Percentiles rank a stretch among this genome's conserved stretches.
Conservation (phyloP, 1,140 invertebrate species). For the Tenebrio molitor region DNA sequence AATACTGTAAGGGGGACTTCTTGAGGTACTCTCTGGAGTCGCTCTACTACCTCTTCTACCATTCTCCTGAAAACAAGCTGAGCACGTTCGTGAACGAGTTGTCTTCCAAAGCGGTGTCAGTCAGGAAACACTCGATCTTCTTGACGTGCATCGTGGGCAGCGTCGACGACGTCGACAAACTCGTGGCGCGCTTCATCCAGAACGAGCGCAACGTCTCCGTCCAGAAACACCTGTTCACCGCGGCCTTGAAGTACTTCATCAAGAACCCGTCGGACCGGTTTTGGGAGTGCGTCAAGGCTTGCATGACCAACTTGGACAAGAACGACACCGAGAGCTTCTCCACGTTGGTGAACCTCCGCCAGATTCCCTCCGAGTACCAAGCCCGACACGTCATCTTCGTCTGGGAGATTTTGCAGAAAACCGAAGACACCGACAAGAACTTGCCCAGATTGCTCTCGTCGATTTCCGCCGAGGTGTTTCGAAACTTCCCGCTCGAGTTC, state of each 20-base stretch:
- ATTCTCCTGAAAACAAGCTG: conserved; percentile 36
- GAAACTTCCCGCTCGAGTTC: not conserved
- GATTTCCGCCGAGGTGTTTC: not conserved
- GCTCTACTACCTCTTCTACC: conserved; percentile 38
- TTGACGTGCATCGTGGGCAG: conserved; percentile 15
- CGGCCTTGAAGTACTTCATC: conserved; percentile 44
- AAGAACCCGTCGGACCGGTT: conserved; percentile 44
- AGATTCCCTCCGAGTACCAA: conserved; percentile 37
- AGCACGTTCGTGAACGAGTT: conserved; percentile 8
- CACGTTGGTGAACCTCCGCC: not conserved
- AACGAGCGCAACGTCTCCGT: conserved; percentile 28
- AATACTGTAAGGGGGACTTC: conserved; percentile 40
- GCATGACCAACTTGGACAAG: conserved; percentile 39
- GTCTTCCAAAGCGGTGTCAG: conserved; percentile 18
- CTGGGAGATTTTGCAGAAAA: conserved; percentile 34
- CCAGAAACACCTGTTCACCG: conserved; percentile 45
- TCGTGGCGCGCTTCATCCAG: not conserved
- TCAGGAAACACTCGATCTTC: conserved; percentile 44
- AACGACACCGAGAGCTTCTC: conserved; percentile 41
- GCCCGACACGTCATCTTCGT: conserved; percentile 12
- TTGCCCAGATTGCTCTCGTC: not conserved
- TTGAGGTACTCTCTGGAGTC: conserved; percentile 22
- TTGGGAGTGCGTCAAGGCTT: not conserved
- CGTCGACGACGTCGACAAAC: not conserved
- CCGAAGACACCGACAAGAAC: not conserved